Evolutionary conservation across 2,888 invertebrate genomes (phyloP).

Genomic region (Drosophila vallismaia): DNA sequence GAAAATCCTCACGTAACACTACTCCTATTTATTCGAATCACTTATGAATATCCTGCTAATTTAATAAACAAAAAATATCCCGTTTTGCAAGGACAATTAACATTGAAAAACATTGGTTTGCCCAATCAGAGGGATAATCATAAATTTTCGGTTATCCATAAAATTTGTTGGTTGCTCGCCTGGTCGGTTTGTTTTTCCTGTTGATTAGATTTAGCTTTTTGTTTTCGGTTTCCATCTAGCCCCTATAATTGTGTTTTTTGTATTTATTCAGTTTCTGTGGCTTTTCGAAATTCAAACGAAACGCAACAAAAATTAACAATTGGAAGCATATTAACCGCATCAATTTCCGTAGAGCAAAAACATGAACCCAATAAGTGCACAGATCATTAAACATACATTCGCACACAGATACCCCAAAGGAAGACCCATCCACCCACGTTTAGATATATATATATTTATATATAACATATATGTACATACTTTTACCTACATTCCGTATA

Average conservation of each 20-base stretch:
- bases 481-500: slow-evolving; percentile 3
- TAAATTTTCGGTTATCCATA: slow-evolving; percentile 41
- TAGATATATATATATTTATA: not conserved
- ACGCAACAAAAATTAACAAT: slow-evolving; percentile 55
- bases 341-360: slow-evolving; percentile 50
- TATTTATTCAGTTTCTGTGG: slow-evolving; percentile 20
- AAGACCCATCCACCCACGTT: slow-evolving; percentile 4
- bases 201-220: slow-evolving; percentile 44
- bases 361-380: slow-evolving; percentile 21
- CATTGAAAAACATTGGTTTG: slow-evolving; percentile 11
- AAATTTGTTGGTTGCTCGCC: slow-evolving; percentile 32
- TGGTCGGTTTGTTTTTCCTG: slow-evolving; percentile 35
- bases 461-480: not conserved
- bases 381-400: slow-evolving; percentile 68
- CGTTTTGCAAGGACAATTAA: too few species aligned
- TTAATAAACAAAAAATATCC: not conserved
- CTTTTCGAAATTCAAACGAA: slow-evolving; percentile 22
- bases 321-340: slow-evolving; percentile 59
- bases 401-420: slow-evolving; percentile 26
- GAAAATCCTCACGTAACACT: not conserved
- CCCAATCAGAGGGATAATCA: slow-evolving; percentile 27
- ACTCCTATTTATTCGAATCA: too few species aligned
- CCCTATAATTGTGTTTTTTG: slow-evolving; percentile 1
- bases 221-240: slow-evolving; percentile 28
- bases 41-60: too few species aligned